Evolutionary conservation across 1,140 invertebrate species (phyloP), one percentile per base, ranked within the genome.

Genomic region (Tachypleus tridentatus): DNA sequence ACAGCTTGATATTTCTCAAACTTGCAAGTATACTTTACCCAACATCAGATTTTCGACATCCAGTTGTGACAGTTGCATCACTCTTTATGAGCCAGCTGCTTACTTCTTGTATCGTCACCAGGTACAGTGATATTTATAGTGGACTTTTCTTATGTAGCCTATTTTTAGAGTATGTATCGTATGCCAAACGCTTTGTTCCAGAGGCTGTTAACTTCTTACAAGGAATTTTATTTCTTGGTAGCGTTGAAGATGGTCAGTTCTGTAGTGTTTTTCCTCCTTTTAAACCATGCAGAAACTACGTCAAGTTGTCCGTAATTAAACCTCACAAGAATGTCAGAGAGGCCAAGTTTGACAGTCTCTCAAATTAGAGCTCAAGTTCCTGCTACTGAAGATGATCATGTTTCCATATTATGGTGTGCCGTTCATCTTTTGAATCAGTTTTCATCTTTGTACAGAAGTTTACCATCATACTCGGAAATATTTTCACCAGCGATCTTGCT

Each of bases 21-120:
- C 67, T 80, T 59, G 70, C 78, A 4, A 69, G 74, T 6, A 74
- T 88, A 10, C 72, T 95, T 51, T 97, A 89, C 76, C 86, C 91
- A 10, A 86, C 90, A 2, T 94, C 91, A 0, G 93, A 97, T 78
- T 93, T 89, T 73, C 79, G 84, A 50, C 92, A 96, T 81, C 84
- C 84, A 3, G 81, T 95, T n/a, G 85, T 86, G 50, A 93, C 89
- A 7, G 91, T 91, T 57, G 83, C 85, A 71, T 79, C 89, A 61
- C 77, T 91, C 57, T 91, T 94, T 71, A 87, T 94, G 78, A 82
- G 84, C 52, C 85, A 93, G 75, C 86, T 94, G 67, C 77, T 97
- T 66, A 76, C 79, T 4, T 78, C 78, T 70, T 81, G 82, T 67
- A 79, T 77, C 69, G 80, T 89, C 49, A 83, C 80, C 69, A 82